Evolutionary conservation across 2,888 invertebrate species (phyloP), one percentile per base, ranked within the genome.

Genomic region (Chrysolina haemoptera): DNA sequence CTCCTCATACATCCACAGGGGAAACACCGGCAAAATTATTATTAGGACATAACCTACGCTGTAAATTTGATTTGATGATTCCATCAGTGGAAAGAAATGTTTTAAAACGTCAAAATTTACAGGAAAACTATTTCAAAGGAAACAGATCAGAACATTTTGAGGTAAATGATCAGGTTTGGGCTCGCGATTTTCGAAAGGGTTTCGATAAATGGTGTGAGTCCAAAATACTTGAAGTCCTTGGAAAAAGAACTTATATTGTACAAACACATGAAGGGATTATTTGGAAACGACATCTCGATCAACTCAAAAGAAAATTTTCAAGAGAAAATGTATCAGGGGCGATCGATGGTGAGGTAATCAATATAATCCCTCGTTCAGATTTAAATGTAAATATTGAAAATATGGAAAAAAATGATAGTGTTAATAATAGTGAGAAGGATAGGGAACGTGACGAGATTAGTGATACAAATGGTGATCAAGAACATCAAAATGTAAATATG

Each of bases 101-200:
- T 62, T 10, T 40, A 62, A 41, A 35, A n/a, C 35, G 41, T 40
- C 62, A 62, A 62, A 35, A 16, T 62, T 40, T 40, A 35, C 62
- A 40, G 35, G n/a, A 14, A 62, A 22, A 62, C 16, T 62, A 62
- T 62, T 62, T 40, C 41, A 35, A 62, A n/a, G 48, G 48, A 40
- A 67, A 53, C 5, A 50, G 40, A 66, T n/a, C 16, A 43, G 50
- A 22, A 22, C 18, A 48, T 48, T 66, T 48, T 22, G 22, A 66
- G n/a, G 53, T 67, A 12, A 67, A 67, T 27, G 67, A 67, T 53
- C 67, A 22, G n/a, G 53, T 67, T 6, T 67, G 53, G 53, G 53
- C 22, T 18, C 46, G 65, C 11, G 65, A 65, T 43, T 65, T 41
- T 43, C 43, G 65, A 65, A 43, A 43, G 10, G 18, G 46, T 18